Base-by-base conservation (phyloP, 2,797 vertebrate species). In the Cetoscarus ocellatus region DNA sequence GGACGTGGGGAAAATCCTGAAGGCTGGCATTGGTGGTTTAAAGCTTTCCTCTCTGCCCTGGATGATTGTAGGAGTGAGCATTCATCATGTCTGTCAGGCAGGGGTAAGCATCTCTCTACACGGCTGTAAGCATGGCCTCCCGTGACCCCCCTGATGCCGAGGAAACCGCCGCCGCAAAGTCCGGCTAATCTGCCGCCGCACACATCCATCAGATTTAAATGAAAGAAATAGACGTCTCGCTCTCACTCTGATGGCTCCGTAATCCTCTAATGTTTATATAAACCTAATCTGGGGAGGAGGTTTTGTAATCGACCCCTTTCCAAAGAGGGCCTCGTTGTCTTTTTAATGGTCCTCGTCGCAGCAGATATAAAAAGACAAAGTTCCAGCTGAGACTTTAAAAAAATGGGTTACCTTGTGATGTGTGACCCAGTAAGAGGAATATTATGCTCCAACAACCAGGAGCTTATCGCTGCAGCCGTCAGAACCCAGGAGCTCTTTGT, bases 81-180 rank as follows among this genome's bases (percentile, higher is more conserved):
- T 58, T 73, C 60, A 59, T 86, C 77, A 79, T 73, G n/a, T 13
- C 66, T 60, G 64, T 69, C 73, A 55, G 77, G 75, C 65, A 69
- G 78, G 64, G 74, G 77, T 68, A 67, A 76, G 69, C 56, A 8
- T 77, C 13, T 0, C 43, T 82, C 74, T 70, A 78, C 66, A 53
- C 70, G 83, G 78, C 63, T 53, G 72, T 84, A 68, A 88, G 81
- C 78, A 66, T 40, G 47, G 79, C 79, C 75, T 54, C n/a, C 38
- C 18, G 13, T 50, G 82, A 68, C 77, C 82, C 76, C 67, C 54
- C 63, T 60, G 75, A 84, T 68, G 76, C 81, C 55, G 79, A 78
- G 67, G 61, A 50, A 61, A 60, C 77, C 38, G 2, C 73, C 13
- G 47, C 58, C 8, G 43, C 11, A 1, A 8, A 38, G 54, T 58